Percentiles rank a stretch among this genome's conserved stretches.
Evolutionary conservation across 2,797 vertebrate species (phyloP).

Genomic region (Bradypus variegatus): DNA sequence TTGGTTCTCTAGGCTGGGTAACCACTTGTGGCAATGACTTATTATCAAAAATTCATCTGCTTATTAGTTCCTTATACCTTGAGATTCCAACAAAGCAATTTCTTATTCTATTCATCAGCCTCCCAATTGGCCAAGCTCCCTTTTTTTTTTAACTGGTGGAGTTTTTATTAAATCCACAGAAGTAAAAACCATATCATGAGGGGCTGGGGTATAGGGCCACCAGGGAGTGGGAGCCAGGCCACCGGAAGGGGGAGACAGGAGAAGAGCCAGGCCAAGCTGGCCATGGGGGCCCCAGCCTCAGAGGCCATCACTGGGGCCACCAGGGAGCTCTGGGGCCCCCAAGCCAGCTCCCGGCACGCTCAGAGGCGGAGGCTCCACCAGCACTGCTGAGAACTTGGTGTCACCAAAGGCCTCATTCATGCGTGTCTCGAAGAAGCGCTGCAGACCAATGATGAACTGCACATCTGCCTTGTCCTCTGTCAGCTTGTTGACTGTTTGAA

Average conservation of each 20-base stretch:
- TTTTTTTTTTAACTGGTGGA: conserved; percentile 56
- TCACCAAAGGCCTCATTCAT: conserved; percentile 69
- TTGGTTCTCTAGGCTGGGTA: background rate
- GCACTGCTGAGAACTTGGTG: conserved; percentile 62
- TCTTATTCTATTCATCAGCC: background rate
- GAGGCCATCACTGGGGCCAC: conserved; percentile 50
- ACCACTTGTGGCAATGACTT: background rate
- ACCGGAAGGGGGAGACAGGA: background rate
- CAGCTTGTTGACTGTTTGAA: conserved; percentile 72
- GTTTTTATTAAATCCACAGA: conserved; percentile 70
- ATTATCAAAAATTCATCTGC: background rate
- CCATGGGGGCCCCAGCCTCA: background rate
- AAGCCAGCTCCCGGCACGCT: conserved; percentile 50
- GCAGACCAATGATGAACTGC: conserved; percentile 74
- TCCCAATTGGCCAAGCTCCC: too few species aligned
- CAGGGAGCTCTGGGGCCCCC: conserved; percentile 57
- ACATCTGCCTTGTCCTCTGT: conserved; percentile 75
- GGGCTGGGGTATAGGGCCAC: conserved; percentile 31
- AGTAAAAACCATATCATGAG: conserved; percentile 68
- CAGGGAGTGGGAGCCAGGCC: conserved; percentile 45
- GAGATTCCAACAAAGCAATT: background rate
- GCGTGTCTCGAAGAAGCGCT: conserved; percentile 71
- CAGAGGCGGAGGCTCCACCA: conserved; percentile 64
- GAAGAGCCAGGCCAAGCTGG: background rate
- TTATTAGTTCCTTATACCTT: background rate